phyloP scores from a whole-genome alignment of 1,140 invertebrate species.

The Piezodorus guildinii region DNA sequence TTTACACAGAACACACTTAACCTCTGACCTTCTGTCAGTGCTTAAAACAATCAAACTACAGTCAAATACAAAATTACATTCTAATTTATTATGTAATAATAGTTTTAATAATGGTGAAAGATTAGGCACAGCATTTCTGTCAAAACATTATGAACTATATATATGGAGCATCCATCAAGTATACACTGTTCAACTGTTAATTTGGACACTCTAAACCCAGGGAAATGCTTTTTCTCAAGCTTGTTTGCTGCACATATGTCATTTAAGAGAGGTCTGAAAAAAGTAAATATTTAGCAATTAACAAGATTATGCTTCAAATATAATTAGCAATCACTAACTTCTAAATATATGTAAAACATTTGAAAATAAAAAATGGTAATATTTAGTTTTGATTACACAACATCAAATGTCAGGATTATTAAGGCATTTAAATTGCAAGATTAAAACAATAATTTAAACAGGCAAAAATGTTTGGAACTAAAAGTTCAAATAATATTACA shows the following conservation, averaged over 20 bases:
- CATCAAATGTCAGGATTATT: too few relatives aligned
- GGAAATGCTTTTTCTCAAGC: constrained; percentile 16
- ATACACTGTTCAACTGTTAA: constrained; percentile 11
- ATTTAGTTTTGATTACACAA: too few relatives aligned
- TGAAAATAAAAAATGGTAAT: too few relatives aligned
- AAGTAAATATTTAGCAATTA: not conserved
- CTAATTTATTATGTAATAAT: constrained; percentile 19
- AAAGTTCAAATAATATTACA: too few relatives aligned
- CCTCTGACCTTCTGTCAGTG: constrained; percentile 14
- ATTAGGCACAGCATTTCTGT: constrained; percentile 20
- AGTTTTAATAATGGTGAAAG: constrained; percentile 18
- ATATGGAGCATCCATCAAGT: constrained; percentile 16
- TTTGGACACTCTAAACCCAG: constrained; percentile 15
- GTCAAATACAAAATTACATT: constrained; percentile 20
- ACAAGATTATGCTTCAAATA: too few relatives aligned
- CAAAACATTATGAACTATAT: constrained; percentile 13
- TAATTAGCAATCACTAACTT: too few relatives aligned
- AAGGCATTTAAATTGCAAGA: too few relatives aligned
- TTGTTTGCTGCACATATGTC: not conserved
- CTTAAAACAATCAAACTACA: constrained; percentile 18
- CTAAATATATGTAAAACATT: too few relatives aligned
- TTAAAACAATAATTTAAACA: too few relatives aligned
- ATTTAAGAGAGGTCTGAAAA: constrained; percentile 19
- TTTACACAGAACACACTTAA: constrained; percentile 19
- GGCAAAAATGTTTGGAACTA: too few relatives aligned